A percentile compares a stretch with the other conserved stretches of the same genome.
Evolutionary conservation across 2,797 vertebrate species (phyloP).

Genomic region (Furcifer pardalis): DNA sequence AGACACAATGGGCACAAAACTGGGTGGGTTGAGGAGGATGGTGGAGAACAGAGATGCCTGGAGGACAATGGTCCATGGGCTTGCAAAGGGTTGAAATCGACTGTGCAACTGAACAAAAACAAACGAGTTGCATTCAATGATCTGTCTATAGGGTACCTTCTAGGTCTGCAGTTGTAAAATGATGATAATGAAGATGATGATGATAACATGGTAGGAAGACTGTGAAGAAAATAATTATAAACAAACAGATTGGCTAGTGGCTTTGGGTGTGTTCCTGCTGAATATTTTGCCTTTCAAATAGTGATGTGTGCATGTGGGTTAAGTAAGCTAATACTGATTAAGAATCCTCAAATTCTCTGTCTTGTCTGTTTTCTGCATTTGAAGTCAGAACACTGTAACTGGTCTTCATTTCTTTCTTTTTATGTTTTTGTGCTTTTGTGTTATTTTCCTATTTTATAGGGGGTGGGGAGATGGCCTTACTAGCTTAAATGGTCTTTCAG

Average conservation of each 20-base stretch:
- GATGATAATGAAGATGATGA: too few species aligned
- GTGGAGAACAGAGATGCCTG: too few species aligned
- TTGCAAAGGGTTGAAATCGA: too few species aligned
- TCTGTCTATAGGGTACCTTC: too few species aligned
- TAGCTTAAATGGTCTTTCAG: not conserved
- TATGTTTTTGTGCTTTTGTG: not conserved
- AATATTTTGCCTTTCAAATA: not conserved
- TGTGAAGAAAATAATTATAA: not conserved
- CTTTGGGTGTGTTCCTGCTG: not conserved
- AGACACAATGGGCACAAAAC: too few species aligned
- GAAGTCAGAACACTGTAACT: not conserved
- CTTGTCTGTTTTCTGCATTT: not conserved
- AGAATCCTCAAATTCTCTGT: not conserved
- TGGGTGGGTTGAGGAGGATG: too few species aligned
- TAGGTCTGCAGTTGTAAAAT: too few species aligned
- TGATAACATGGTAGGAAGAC: too few species aligned
- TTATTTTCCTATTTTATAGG: slow-evolving; percentile 1
- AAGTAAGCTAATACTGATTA: not conserved
- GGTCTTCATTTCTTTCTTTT: not conserved
- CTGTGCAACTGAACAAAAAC: too few species aligned
- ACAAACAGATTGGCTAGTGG: not conserved
- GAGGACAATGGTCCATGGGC: too few species aligned
- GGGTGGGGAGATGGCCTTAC: not conserved
- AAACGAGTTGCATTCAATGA: too few species aligned
- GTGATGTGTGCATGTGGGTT: too few species aligned